Base-by-base conservation (phyloP, 2,113 vertebrate genomes). In the Taurulus bubalis region DNA sequence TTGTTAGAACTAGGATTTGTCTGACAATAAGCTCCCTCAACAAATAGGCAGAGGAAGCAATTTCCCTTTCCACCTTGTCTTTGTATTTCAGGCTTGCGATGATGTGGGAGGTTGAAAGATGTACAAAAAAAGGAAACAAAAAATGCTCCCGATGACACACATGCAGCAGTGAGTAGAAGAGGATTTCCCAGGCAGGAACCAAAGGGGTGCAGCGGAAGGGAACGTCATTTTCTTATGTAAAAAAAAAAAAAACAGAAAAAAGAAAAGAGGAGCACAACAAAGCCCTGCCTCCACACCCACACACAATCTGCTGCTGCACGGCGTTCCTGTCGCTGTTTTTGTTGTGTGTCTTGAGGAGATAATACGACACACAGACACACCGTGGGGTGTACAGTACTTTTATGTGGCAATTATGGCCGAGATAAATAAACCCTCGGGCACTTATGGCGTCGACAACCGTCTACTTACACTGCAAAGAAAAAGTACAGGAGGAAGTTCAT, bases 91-190 rank as follows among this genome's bases (percentile, higher is more conserved):
- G 78, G 85, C 79, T 68, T 79, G 53, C 70, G 67, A 75, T 82
- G 32, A 83, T 70, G 89, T 91, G 89, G 90, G 91, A 90, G 84
- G 89, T 67, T 87, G 66, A 90, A 84, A 85, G 85, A 76, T 73
- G 74, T 28, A 72, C 79, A 71, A 72, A 15, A 8, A 28, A 10
- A 56, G 26, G 24, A 51, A 51, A 49, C 5, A 47, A 9, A 22
- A 82, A 79, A 53, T 69, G 76, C 72, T 87, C 40, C 69, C 69
- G 87, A 82, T 91, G 92, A 90, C 86, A 83, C 83, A 89, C 73
- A 83, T 30, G 47, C 75, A 83, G 81, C 75, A 55, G 64, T 56
- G 85, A 79, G 86, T 77, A 64, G 71, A 78, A 26, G 83, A 91
- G 92, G 90, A 86, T 90, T 90, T 91, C 92, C 89, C 87, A 74